These are phyloP conservation scores for Agelaius phoeniceus DNA, from an alignment of 2,113 vertebrate species.

Conservation along the genomic window DNA sequence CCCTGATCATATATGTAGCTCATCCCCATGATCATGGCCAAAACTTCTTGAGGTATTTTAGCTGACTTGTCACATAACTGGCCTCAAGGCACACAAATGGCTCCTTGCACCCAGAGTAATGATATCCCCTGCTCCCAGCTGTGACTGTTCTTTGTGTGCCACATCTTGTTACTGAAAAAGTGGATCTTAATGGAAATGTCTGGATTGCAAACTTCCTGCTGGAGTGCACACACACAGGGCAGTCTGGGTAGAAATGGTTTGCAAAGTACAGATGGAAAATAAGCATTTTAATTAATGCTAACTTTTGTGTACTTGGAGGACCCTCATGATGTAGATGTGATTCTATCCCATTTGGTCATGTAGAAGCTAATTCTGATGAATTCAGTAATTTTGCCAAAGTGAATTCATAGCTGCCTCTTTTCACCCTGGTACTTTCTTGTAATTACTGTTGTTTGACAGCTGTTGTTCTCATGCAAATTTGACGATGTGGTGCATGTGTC, in stretches of 20 bases:
- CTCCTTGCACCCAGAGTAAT: neutral
- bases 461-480: conserved; percentile 73
- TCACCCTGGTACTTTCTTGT: conserved; percentile 9
- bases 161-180: neutral
- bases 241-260: neutral
- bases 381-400: conserved; percentile 46
- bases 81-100: neutral
- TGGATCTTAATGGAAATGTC: neutral
- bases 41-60: neutral
- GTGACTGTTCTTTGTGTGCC: neutral
- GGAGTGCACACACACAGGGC: neutral
- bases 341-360: conserved; percentile 32
- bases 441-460: conserved; percentile 65
- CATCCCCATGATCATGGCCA: neutral
- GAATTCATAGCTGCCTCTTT: conserved; percentile 40
- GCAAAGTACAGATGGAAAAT: conserved; percentile 51
- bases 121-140: neutral
- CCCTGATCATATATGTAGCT: neutral
- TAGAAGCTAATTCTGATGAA: conserved; percentile 50
- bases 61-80: neutral
- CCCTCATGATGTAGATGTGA: neutral
- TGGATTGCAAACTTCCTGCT: neutral
- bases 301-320: conserved; percentile 41
- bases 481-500: neutral
- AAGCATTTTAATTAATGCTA: conserved; percentile 65